Evolutionary conservation across 1,140 invertebrate species (phyloP).

Genomic region (Holcopasites calliopsidis): DNA sequence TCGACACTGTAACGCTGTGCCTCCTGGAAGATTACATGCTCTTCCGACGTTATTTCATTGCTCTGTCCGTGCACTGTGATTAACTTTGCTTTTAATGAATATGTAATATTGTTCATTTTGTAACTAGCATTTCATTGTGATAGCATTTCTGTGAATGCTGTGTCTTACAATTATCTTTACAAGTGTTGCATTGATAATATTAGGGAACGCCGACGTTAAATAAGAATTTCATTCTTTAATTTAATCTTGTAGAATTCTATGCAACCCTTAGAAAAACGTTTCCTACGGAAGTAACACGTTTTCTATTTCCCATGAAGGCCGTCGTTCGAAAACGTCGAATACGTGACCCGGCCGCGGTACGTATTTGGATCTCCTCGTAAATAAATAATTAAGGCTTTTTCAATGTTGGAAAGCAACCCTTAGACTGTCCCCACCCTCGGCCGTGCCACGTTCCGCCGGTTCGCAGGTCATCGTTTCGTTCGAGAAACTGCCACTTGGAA

Average conservation of each 20-base stretch:
- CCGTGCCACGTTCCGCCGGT: background rate
- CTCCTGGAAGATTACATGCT: too few relatives aligned
- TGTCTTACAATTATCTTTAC: too few relatives aligned
- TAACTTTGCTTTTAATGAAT: too few relatives aligned
- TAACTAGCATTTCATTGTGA: too few relatives aligned
- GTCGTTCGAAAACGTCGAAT: background rate
- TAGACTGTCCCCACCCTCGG: background rate
- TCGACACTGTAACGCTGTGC: too few relatives aligned
- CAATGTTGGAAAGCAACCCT: slow-evolving; percentile 22
- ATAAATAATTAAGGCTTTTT: slow-evolving; percentile 40
- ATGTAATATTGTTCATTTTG: too few relatives aligned
- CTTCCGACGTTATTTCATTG: background rate
- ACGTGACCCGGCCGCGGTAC: background rate
- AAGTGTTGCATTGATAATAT: too few relatives aligned
- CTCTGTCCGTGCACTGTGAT: too few relatives aligned
- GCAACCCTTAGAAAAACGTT: background rate
- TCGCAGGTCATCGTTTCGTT: slow-evolving; percentile 37
- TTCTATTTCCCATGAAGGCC: background rate
- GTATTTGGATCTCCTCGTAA: background rate
- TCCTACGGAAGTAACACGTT: background rate
- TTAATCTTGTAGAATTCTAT: background rate
- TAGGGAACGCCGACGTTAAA: background rate
- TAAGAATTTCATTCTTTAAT: too few relatives aligned
- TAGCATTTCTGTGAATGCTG: too few relatives aligned
- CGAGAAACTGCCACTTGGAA: slow-evolving; percentile 56